Evolutionary conservation across 2,888 invertebrate genomes (phyloP), one percentile per base, ranked within the genome.

Genomic region (Phalangium opilio): DNA sequence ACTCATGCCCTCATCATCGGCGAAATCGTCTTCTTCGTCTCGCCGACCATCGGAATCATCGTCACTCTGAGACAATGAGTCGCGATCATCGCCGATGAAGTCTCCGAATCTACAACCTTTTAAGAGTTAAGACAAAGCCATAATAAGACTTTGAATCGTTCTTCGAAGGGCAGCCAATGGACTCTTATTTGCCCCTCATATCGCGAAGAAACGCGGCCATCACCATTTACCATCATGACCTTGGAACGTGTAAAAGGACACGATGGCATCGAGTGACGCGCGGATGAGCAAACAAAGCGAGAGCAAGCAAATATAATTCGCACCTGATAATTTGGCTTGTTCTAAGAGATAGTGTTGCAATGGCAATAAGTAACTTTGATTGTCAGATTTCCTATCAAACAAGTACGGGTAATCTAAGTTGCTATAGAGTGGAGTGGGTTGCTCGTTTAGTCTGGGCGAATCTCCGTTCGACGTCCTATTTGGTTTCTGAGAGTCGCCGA

Each of bases 321-420:
- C 40, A 76, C 79, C 78, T 50, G 78, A 78, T 41, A 79, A 67
- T 60, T 82, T 81, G 1, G 82, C 82, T 67, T 87, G 87, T 62
- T 86, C 85, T 60, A 87, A 74, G 57, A 87, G 81, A 62, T 86
- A 87, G 67, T 86, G 83, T 65, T 86, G 85, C 53, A 87, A 68
- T 10, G 86, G 86, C 60, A 85, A 66, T 53, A 86, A 68, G 63
- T 85, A 84, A 36, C 64, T 61, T 47, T 65, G 63, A 48, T 67
- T 67, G 49, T 64, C 65, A 38, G 59, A 60, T 27, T 64, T 63
- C 10, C 64, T 62, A 14, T 55, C 58, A 36, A 60, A 64, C 11
- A 61, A 47, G 32, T 56, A 55, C 5, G 59, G 55, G 49, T 62
- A 62, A 45, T 63, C 62, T 39, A 63, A 49, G 53, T 64, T 64